Evolutionary conservation across 2,797 vertebrate species (phyloP), one percentile per base, ranked within the genome.

Genomic region (Poecilia picta): DNA sequence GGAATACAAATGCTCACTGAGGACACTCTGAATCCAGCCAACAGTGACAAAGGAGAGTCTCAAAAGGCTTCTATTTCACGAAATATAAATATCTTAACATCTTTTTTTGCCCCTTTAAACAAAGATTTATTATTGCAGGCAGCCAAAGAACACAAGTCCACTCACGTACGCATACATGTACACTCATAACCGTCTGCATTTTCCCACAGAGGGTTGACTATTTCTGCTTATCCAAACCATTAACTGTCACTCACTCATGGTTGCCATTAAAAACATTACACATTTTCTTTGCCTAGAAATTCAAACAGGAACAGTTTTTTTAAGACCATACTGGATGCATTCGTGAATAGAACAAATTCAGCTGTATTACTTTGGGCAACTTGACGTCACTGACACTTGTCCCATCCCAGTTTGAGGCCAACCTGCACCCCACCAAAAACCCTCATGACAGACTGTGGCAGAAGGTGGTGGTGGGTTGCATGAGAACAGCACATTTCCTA

Each of bases 401-500:
- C 86, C 90, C 76, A 64, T 84, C 74, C 83, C 72, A 46, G 73
- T 87, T 91, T 85, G 80, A 74, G 77, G 80, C 88, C 89, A 84
- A 83, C 79, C 84, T 77, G 53, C 77, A 79, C 87, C 81, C 89
- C 75, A 71, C 82, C 81, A 85, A 85, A 89, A 88, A 72, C 82
- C 85, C 82, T 39, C 8, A 74, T 83, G 81, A 83, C 28, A 23
- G 73, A 79, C 85, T 80, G 72, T 23, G 74, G 84, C 76, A 76
- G 78, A 83, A 87, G 89, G 88, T 92, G 89, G 90, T 87, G 77
- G 81, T n/a, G 78, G 76, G 82, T 96, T 95, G 95, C 95, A 96
- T 96, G 95, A 95, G 95, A 96, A 95, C 92, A 94, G 92, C 94
- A 92, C 81, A 96, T 96, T 96, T 95, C 84, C 92, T 82, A 84